Percentiles rank a stretch among this genome's conserved stretches.
Evolutionary conservation across 2,888 invertebrate species (phyloP).

Genomic region (Calameuta idolon): DNA sequence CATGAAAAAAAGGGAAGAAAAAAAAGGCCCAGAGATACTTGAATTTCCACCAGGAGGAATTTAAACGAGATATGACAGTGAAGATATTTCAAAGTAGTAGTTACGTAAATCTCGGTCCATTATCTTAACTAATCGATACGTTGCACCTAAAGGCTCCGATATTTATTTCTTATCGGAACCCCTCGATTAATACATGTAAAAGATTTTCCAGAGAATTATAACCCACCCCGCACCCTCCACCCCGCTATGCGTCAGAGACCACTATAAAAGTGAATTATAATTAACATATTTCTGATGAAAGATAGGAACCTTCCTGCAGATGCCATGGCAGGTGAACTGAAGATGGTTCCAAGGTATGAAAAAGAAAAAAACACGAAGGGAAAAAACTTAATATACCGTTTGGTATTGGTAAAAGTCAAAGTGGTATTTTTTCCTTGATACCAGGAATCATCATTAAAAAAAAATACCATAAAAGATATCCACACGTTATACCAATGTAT

Average conservation of each 20-base stretch:
- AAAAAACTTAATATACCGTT: slow-evolving; percentile 3
- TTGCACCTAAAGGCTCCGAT: background rate
- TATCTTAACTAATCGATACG: background rate
- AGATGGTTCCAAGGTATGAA: background rate
- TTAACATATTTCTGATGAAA: slow-evolving; percentile 44
- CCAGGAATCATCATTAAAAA: background rate
- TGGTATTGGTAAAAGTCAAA: background rate
- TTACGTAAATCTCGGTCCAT: background rate
- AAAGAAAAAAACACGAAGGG: slow-evolving; percentile 19
- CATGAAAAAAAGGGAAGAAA: background rate
- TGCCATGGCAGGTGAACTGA: slow-evolving; percentile 22
- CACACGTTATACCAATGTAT: background rate
- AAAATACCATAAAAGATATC: background rate
- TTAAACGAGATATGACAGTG: background rate
- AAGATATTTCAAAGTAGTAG: background rate
- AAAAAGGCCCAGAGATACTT: background rate
- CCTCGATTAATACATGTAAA: background rate
- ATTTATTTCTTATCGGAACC: background rate
- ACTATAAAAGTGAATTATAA: slow-evolving; percentile 28
- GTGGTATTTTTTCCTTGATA: background rate
- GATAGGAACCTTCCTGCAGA: slow-evolving; percentile 34
- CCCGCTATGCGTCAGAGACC: background rate
- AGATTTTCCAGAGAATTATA: slow-evolving; percentile 8
- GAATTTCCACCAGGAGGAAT: background rate
- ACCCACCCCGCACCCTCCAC: background rate